These are phyloP conservation scores for Rattus rattus DNA, from an alignment of 2,113 vertebrate species.

Conservation along the genomic window DNA sequence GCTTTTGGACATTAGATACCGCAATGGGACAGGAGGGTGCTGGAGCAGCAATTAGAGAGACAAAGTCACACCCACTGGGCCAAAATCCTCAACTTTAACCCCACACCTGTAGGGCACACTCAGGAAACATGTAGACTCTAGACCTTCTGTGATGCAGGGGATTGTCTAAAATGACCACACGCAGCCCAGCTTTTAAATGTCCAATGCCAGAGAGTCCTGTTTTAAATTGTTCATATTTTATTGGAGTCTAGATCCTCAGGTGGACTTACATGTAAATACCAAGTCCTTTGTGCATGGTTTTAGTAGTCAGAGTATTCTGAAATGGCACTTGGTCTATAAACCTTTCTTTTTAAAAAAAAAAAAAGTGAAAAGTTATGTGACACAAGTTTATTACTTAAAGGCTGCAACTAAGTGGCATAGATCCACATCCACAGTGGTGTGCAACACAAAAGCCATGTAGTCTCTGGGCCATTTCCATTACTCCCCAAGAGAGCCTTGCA, in stretches of 20 bases:
- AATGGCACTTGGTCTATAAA: neutral
- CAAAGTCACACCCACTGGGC: neutral
- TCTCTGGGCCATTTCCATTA: neutral
- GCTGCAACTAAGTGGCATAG: neutral
- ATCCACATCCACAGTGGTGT: neutral
- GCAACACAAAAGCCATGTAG: neutral
- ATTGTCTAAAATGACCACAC: neutral
- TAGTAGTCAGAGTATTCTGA: conserved; percentile 31
- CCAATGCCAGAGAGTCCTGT: neutral
- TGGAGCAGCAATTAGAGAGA: rapidly evolving
- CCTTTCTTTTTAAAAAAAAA: neutral
- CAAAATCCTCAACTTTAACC: neutral
- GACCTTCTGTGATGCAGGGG: neutral
- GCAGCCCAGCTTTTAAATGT: neutral
- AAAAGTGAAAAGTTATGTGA: conserved; percentile 17
- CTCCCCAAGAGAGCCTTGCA: neutral
- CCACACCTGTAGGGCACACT: neutral
- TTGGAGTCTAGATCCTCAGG: neutral
- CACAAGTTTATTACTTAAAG: neutral
- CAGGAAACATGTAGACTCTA: neutral
- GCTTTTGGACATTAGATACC: rapidly evolving
- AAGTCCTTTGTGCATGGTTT: neutral
- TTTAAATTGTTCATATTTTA: neutral
- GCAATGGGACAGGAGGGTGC: neutral
- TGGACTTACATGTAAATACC: conserved; percentile 38